phyloP scores from a whole-genome alignment of 2,888 invertebrate species.

The Heliconius ethilla region DNA sequence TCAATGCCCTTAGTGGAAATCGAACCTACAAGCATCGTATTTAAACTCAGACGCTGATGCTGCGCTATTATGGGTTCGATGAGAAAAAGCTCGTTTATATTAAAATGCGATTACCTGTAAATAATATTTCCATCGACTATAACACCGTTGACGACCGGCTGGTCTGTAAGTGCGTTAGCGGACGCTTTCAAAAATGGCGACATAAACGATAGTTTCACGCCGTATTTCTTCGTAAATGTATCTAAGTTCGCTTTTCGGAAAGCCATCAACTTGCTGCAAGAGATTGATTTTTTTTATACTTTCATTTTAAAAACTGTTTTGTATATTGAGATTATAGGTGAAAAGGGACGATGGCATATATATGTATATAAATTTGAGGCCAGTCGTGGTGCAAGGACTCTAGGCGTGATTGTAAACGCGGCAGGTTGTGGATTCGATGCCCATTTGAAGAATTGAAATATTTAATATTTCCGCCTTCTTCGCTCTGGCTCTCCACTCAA shows the following conservation, averaged over 20 bases:
- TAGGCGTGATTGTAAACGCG: too few relatives aligned
- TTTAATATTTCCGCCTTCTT: too few relatives aligned
- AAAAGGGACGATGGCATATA: too few relatives aligned
- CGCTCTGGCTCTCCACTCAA: too few relatives aligned
- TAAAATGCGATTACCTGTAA: slow-evolving; percentile 62
- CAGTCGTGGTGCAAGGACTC: too few relatives aligned
- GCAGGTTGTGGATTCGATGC: too few relatives aligned
- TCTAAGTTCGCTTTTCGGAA: slow-evolving; percentile 95
- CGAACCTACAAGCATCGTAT: too few relatives aligned
- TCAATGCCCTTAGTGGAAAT: too few relatives aligned
- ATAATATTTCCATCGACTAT: slow-evolving; percentile 92
- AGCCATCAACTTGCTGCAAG: slow-evolving; percentile 89
- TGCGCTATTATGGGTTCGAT: background rate
- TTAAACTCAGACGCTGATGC: too few relatives aligned
- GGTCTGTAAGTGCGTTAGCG: slow-evolving; percentile 96
- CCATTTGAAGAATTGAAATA: too few relatives aligned
- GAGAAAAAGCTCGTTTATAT: background rate
- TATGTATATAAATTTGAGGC: too few relatives aligned
- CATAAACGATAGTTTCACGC: slow-evolving; percentile 98
- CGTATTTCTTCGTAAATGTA: slow-evolving; percentile 95
- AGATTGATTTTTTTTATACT: background rate
- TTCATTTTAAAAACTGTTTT: background rate
- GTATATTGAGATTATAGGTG: background rate
- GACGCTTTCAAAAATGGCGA: slow-evolving; percentile 98
- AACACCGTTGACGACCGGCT: slow-evolving; percentile 98